These are phyloP conservation scores for Abrostola tripartita DNA, from an alignment of 2,888 invertebrate species.

Conservation along the genomic window DNA sequence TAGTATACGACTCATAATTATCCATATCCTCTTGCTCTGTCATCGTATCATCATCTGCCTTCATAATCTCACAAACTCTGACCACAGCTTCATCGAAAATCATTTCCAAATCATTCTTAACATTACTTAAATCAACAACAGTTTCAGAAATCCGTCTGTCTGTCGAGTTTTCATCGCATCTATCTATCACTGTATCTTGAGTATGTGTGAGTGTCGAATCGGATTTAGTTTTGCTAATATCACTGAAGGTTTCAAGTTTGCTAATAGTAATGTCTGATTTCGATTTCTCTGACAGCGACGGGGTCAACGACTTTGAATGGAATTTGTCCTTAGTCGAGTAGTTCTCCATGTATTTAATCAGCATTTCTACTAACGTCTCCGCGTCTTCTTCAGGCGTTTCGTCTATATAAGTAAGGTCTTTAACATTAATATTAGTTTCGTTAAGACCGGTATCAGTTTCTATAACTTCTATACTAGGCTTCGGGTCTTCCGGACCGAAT, in stretches of 20 bases:
- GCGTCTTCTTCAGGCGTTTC: constrained; percentile 83
- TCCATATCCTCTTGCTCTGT: constrained; percentile 81
- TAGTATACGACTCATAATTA: constrained; percentile 80
- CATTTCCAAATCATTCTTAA: constrained; percentile 80
- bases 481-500: constrained; percentile 78
- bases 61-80: constrained; percentile 68
- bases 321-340: constrained; percentile 73
- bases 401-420: constrained; percentile 81
- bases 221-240: constrained; percentile 84
- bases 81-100: constrained; percentile 77
- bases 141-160: constrained; percentile 81
- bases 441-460: constrained; percentile 71
- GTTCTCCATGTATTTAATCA: constrained; percentile 84
- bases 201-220: constrained; percentile 84
- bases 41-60: constrained; percentile 77
- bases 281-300: constrained; percentile 81
- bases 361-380: constrained; percentile 81
- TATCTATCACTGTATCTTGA: constrained; percentile 83
- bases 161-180: constrained; percentile 63
- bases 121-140: constrained; percentile 77
- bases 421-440: constrained; percentile 79
- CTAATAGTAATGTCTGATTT: constrained; percentile 85
- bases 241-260: constrained; percentile 80
- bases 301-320: constrained; percentile 74
- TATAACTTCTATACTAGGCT: constrained; percentile 74